Evolutionary conservation across 2,888 invertebrate species (phyloP).

Genomic region (Keiferia lycopersicella): DNA sequence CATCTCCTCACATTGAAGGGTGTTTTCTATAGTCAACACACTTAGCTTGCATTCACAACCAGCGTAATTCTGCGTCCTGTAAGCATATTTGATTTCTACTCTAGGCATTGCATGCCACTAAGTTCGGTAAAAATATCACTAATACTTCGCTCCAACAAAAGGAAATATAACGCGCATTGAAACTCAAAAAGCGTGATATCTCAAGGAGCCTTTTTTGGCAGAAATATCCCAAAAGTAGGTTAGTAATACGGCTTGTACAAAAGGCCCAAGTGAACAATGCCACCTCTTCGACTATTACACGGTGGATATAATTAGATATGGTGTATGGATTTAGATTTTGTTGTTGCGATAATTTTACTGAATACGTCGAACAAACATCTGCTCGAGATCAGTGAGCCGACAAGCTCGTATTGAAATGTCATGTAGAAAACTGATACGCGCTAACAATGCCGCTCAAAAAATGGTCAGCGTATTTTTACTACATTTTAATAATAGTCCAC

Average conservation of each 20-base stretch:
- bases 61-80: not conserved
- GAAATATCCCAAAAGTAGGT: slow-evolving; percentile 78
- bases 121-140: slow-evolving; percentile 48
- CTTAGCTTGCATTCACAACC: no score
- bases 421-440: slow-evolving; percentile 74
- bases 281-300: slow-evolving; percentile 64
- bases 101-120: slow-evolving; percentile 15
- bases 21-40: no score
- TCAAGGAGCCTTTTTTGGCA: slow-evolving; percentile 61
- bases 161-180: slow-evolving; percentile 72
- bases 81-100: not conserved
- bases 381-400: slow-evolving; percentile 70
- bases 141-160: slow-evolving; percentile 66
- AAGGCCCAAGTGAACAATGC: slow-evolving; percentile 62
- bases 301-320: slow-evolving; percentile 81
- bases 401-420: slow-evolving; percentile 75
- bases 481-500: slow-evolving; percentile 32
- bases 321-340: slow-evolving; percentile 80
- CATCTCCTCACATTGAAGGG: no score
- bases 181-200: slow-evolving; percentile 75
- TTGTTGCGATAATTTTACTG: slow-evolving; percentile 77
- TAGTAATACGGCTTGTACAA: slow-evolving; percentile 76
- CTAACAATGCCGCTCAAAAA: slow-evolving; percentile 67
- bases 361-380: slow-evolving; percentile 75
- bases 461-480: slow-evolving; percentile 58